phyloP scores from a whole-genome alignment of 2,113 vertebrate species.

The Pimephales promelas region DNA sequence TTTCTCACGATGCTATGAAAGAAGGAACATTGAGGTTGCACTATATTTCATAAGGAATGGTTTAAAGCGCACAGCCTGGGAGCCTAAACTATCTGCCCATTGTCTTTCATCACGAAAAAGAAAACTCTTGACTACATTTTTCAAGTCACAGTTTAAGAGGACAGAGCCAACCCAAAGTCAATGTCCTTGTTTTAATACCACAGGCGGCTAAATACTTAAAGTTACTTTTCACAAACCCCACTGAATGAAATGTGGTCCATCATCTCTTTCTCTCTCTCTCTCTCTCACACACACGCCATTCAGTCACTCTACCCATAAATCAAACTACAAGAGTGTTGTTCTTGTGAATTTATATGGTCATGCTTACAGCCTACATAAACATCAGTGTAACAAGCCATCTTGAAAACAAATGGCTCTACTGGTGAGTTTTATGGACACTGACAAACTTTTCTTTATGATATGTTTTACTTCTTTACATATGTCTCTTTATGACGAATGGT shows the following conservation, averaged over 20 bases:
- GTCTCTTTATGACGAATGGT: constrained; percentile 27
- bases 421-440: constrained; percentile 38
- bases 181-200: constrained; percentile 16
- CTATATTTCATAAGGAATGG: constrained; percentile 29
- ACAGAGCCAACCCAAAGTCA: constrained; percentile 4
- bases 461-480: constrained; percentile 19
- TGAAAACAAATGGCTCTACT: constrained; percentile 37
- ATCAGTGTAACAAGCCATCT: constrained; percentile 32
- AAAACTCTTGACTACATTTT: constrained; percentile 11
- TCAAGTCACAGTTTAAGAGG: constrained; percentile 20
- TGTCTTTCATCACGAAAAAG: constrained; percentile 22
- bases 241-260: neutral
- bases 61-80: neutral
- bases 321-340: constrained; percentile 46
- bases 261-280: neutral
- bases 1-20: constrained; percentile 31
- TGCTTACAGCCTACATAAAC: constrained; percentile 50
- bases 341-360: constrained; percentile 19
- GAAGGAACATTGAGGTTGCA: neutral
- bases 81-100: neutral
- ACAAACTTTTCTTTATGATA: constrained; percentile 29
- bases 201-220: constrained; percentile 12
- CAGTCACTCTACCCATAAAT: constrained; percentile 52
- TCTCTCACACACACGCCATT: constrained; percentile 31
- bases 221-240: constrained; percentile 23